Conservation (phyloP, 2,888 invertebrate genomes). For the Strigamia crassipes region DNA sequence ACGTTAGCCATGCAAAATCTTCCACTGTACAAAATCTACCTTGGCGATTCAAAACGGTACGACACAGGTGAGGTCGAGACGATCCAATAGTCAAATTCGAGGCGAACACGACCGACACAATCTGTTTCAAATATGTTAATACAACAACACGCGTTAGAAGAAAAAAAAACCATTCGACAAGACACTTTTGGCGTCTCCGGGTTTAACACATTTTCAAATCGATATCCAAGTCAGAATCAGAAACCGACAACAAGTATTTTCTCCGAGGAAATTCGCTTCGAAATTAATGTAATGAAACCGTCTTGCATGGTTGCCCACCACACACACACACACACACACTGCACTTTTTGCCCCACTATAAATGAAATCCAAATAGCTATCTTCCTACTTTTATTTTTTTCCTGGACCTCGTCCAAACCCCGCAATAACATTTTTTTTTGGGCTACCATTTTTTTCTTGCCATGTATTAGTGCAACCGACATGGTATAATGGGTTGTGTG, state of each 20-base stretch:
- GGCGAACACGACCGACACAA: not conserved
- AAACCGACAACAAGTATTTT: not conserved
- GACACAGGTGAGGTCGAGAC: not conserved
- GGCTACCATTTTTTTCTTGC: not conserved
- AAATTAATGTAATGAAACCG: slow-evolving; percentile 8
- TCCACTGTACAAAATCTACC: not conserved
- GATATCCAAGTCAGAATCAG: not conserved
- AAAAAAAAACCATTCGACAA: no score
- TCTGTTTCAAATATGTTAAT: not conserved
- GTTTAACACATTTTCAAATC: not conserved
- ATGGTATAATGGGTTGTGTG: no score
- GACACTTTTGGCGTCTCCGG: not conserved
- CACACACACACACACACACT: not conserved
- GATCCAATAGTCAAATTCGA: not conserved
- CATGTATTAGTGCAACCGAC: no score
- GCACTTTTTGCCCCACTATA: not conserved
- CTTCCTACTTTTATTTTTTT: not conserved
- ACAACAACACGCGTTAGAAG: not conserved
- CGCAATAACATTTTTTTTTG: not conserved
- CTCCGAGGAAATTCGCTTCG: not conserved
- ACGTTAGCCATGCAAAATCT: slow-evolving; percentile 53
- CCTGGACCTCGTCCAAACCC: slow-evolving; percentile 15
- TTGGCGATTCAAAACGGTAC: not conserved
- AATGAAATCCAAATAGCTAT: not conserved
- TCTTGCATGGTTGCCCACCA: not conserved